Base-by-base conservation (phyloP, 2,888 invertebrate species). In the Orthosia cruda region DNA sequence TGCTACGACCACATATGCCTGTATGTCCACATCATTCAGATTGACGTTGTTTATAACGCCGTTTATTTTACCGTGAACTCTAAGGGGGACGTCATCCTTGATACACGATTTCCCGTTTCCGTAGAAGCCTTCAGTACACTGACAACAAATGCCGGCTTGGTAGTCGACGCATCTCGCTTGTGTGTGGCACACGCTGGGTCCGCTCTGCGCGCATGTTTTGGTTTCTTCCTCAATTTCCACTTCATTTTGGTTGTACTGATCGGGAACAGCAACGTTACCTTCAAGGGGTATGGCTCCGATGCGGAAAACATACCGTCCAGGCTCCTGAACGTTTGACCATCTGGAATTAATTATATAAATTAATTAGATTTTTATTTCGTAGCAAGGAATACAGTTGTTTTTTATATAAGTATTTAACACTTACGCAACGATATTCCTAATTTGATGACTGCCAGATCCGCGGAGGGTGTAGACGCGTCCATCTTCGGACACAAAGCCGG, bases 71-170 rank as follows among this genome's bases (percentile, higher is more conserved):
- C 99, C 99, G 77, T 98, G 98, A 16, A 99, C 98, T 89, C 99
- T 97, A 64, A 99, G 97, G 0, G 99, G 99, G 5, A 98, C 97
- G 88, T 98, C 99, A 91, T 98, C 97, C 93, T 98, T 98, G 75
- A 99, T 97, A 91, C 99, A 99, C 68, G 98, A 98, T 92, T 97
- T 97, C 70, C 99, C 99, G 92, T 99, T 99, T 80, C 99, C 99
- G 91, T 98, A 99, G 94, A 97, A 99, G 11, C 98, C 98, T n/a
- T 97, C 95, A 54, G 97, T 97, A 92, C 99, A 99, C 81, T 97
- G 97, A 92, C 99, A 99, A 91, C 99, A 99, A 92, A 98, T 99
- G 13, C 99, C 99, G 50, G 97, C 97, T 66, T 97, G 97, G 89
- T 98, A 98, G 93, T 99, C 99, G 11, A 98, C 96, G 92, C 99